Evolutionary conservation across 2,888 invertebrate genomes (phyloP), one percentile per base, ranked within the genome.

Genomic region (Tineola bisselliella): DNA sequence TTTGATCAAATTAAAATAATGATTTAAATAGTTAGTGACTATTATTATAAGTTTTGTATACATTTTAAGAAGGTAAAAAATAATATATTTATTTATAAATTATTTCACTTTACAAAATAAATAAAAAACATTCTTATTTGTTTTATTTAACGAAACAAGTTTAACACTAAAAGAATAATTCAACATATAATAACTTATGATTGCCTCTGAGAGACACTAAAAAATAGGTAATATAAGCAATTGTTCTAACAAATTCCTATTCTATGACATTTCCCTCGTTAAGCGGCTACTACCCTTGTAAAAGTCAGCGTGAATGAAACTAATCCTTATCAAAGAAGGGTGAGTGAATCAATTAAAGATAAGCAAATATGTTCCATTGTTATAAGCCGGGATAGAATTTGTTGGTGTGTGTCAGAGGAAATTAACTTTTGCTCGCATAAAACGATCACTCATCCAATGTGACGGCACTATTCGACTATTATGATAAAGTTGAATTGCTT

Each of bases 271-370:
- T 59, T 67, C 74, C 75, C 80, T 83, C 80, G 79, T 82, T 81
- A 84, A 78, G 79, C 81, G 76, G 63, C 70, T 68, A 69, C 76
- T 77, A 84, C 86, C 86, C 86, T 86, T 84, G 82, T 86, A 87
- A 86, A 87, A 86, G 84, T 81, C 80, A 81, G 81, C 80, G 79
- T 84, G 84, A 87, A 86, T 84, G 77, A 78, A 77, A 76, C 81
- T 86, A 86, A 87, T 86, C 86, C 84, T 84, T 84, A 86, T 84
- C 86, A 76, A 66, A 64, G 65, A 68, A 68, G 60, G 59, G 60
- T 11, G 72, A 87, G 80, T 84, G 83, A 86, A 87, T 87, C 86
- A 86, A 87, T 87, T 86, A 86, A 83, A 87, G 86, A 87, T 86
- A 87, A 87, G 84, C 87, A 86, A 87, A 87, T 87, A 84, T 79